These are phyloP conservation scores for Columba janthina DNA, from an alignment of 2,113 vertebrate species.

Conservation along the genomic window DNA sequence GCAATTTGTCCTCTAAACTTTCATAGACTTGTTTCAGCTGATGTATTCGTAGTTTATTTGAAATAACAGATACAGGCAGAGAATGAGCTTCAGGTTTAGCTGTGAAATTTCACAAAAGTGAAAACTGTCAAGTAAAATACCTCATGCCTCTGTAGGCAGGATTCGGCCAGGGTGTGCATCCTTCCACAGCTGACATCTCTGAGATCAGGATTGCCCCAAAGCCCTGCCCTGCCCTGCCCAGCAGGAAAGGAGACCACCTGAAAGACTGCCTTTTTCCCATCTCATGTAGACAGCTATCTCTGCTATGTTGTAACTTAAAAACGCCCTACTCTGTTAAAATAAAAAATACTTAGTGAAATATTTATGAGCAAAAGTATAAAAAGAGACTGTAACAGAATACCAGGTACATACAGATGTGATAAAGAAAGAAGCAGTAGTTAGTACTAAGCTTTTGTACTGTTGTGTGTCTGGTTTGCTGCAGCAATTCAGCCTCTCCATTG, in stretches of 20 bases:
- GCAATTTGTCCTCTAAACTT: neutral
- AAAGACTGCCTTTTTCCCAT: neutral
- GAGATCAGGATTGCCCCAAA: neutral
- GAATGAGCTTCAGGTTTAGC: neutral
- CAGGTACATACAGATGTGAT: neutral
- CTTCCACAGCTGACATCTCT: neutral
- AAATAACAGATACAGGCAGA: neutral
- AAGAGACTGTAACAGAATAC: neutral
- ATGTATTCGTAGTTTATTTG: neutral
- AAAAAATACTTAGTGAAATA: neutral
- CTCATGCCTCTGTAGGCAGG: neutral
- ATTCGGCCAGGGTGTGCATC: neutral
- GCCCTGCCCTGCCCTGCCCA: neutral
- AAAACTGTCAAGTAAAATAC: neutral
- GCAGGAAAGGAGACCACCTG: neutral
- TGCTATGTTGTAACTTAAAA: neutral
- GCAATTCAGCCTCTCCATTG: neutral
- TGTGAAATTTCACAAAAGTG: neutral
- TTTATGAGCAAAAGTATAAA: neutral
- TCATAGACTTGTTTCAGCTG: neutral
- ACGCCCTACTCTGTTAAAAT: neutral
- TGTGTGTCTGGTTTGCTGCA: neutral
- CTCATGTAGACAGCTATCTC: neutral
- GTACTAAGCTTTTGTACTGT: neutral
- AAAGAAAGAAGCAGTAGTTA: neutral